A percentile compares a stretch with the other conserved stretches of the same genome.
Conservation (phyloP, 2,113 vertebrate genomes). For the Nycticorax nycticorax region DNA sequence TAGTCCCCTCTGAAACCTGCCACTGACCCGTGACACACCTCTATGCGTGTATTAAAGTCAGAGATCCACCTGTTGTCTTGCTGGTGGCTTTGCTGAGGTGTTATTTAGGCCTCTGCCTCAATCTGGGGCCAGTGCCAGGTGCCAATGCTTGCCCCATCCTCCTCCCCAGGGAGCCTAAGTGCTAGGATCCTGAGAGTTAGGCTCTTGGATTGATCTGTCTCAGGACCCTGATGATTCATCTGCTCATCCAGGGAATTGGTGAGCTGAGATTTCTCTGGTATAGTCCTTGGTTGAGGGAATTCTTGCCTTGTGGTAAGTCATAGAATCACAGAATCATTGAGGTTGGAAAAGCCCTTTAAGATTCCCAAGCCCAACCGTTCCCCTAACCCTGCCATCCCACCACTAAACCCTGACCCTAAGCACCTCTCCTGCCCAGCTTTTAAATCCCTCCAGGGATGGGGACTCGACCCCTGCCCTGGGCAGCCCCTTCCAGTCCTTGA, state of each 20-base stretch:
- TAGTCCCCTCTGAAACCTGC: not conserved
- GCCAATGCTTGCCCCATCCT: not conserved
- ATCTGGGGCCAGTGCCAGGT: not conserved
- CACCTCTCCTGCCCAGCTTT: too few relatives aligned
- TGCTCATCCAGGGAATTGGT: not conserved
- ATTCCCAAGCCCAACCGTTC: too few relatives aligned
- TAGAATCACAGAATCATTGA: too few relatives aligned
- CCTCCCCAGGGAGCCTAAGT: not conserved
- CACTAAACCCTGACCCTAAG: too few relatives aligned
- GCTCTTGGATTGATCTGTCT: not conserved
- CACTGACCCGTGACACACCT: fast-evolving
- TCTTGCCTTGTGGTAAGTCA: not conserved
- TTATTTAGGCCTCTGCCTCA: not conserved
- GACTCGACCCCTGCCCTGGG: too few relatives aligned
- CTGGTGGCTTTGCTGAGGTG: not conserved
- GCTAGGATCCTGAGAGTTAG: not conserved
- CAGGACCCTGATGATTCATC: not conserved
- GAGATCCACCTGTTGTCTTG: not conserved
- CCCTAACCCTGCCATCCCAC: too few relatives aligned
- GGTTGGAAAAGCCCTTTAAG: too few relatives aligned
- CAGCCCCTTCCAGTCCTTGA: too few relatives aligned
- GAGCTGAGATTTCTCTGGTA: not conserved
- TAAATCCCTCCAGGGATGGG: too few relatives aligned
- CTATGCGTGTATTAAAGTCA: fast-evolving
- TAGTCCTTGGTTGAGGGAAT: not conserved